These are phyloP conservation scores for Aethes cnicana DNA, from an alignment of 2,888 invertebrate species.

Conservation along the genomic window DNA sequence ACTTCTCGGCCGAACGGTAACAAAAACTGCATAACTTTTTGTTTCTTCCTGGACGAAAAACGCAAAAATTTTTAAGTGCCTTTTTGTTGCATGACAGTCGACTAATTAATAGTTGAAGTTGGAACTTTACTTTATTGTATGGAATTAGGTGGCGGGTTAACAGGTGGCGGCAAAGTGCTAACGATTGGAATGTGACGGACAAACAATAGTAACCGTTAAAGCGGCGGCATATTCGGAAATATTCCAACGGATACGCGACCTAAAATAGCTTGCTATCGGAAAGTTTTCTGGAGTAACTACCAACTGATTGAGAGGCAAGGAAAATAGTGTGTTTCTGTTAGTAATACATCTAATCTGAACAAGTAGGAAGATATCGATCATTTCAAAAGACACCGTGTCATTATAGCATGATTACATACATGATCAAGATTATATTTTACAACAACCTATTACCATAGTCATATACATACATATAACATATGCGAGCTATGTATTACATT, in stretches of 20 bases:
- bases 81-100: neutral
- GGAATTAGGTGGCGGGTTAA: conserved; percentile 12
- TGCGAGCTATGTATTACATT: no score
- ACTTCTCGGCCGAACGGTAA: neutral
- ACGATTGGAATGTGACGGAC: conserved; percentile 1
- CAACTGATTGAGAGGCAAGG: no score
- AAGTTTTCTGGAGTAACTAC: conserved; percentile 6
- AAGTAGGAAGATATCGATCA: no score
- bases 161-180: conserved; percentile 1
- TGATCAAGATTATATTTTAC: no score
- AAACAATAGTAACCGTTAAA: conserved; percentile 12
- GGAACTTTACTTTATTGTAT: neutral
- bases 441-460: no score
- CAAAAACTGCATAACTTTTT: neutral
- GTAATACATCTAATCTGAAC: no score
- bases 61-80: neutral
- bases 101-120: no score
- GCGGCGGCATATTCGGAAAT: conserved; percentile 6
- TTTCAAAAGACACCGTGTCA: no score
- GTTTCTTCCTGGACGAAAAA: neutral
- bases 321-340: no score
- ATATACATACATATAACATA: no score
- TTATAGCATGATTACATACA: no score
- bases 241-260: conserved; percentile 20
- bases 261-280: neutral